Conservation (phyloP, 1,140 invertebrate genomes). For the Eufriesea mexicana region DNA sequence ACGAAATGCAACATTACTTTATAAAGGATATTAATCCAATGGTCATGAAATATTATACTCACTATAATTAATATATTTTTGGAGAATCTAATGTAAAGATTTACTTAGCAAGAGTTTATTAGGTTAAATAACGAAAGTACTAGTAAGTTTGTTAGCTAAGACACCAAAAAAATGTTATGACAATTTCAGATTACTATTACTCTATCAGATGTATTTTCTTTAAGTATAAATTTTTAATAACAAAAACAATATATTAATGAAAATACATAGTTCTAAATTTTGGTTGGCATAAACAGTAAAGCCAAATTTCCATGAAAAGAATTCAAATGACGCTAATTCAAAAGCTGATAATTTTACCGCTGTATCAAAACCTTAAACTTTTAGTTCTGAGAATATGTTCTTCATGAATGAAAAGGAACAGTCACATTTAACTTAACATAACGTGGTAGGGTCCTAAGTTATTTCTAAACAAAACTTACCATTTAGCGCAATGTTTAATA, state of each 20-base stretch:
- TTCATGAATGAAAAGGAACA: background rate
- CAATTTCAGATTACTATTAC: background rate
- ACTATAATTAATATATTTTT: conserved; percentile 36
- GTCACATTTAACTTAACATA: background rate
- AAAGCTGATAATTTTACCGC: conserved; percentile 36
- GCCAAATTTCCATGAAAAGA: conserved; percentile 29
- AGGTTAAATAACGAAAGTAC: conserved; percentile 30
- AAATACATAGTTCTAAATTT: conserved; percentile 32
- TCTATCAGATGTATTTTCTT: background rate
- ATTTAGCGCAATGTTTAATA: conserved; percentile 21
- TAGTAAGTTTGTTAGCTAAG: background rate
- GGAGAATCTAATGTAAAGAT: background rate
- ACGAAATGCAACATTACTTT: background rate
- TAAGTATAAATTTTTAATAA: background rate
- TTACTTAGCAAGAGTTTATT: background rate
- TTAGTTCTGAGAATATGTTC: background rate
- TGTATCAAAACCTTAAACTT: background rate
- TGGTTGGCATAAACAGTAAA: conserved; percentile 48
- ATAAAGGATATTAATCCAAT: background rate
- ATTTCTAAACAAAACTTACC: background rate
- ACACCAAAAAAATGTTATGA: background rate
- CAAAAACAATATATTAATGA: conserved; percentile 12
- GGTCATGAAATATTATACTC: conserved; percentile 11
- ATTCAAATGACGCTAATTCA: conserved; percentile 31
- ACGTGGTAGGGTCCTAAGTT: background rate